A percentile compares a stretch with the other conserved stretches of the same genome.
Conservation (phyloP, 2,888 invertebrate species). For the Trissoscelio sp. region DNA sequence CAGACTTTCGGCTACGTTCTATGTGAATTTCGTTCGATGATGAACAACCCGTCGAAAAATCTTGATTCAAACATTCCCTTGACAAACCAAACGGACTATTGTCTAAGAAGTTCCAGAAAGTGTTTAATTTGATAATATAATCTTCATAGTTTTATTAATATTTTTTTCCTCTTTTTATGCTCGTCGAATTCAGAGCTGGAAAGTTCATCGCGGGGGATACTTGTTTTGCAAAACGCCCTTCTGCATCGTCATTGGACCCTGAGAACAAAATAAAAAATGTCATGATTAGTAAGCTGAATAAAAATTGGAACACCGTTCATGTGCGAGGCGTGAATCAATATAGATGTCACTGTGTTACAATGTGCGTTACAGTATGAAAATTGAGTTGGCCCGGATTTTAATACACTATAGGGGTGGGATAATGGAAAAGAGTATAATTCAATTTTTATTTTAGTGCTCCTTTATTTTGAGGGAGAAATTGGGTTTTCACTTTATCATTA, state of each 20-base stretch:
- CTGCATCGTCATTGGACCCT: conserved; percentile 80
- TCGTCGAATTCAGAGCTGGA: not conserved
- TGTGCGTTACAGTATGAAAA: not conserved
- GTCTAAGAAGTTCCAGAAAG: conserved; percentile 24
- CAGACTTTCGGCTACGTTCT: conserved; percentile 45
- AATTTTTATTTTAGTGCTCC: not conserved
- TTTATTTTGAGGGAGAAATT: no score
- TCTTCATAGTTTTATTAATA: not conserved
- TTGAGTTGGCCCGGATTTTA: conserved; percentile 7
- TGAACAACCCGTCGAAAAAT: not conserved
- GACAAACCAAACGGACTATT: conserved; percentile 36
- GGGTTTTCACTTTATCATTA: no score
- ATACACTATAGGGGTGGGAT: not conserved
- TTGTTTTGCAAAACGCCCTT: conserved; percentile 73
- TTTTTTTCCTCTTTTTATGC: not conserved
- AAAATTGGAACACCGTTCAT: conserved; percentile 1
- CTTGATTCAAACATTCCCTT: conserved; percentile 20
- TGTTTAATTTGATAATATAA: conserved; percentile 1
- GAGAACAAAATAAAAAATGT: conserved; percentile 52
- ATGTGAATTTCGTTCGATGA: conserved; percentile 20
- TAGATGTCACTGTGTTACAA: not conserved
- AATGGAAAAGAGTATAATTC: not conserved
- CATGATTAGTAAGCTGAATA: not conserved
- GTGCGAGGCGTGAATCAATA: not conserved
- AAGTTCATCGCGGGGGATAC: conserved; percentile 79